Evolutionary conservation across 2,113 vertebrate genomes (phyloP).

Genomic region (Romanogobio albipinnatus): DNA sequence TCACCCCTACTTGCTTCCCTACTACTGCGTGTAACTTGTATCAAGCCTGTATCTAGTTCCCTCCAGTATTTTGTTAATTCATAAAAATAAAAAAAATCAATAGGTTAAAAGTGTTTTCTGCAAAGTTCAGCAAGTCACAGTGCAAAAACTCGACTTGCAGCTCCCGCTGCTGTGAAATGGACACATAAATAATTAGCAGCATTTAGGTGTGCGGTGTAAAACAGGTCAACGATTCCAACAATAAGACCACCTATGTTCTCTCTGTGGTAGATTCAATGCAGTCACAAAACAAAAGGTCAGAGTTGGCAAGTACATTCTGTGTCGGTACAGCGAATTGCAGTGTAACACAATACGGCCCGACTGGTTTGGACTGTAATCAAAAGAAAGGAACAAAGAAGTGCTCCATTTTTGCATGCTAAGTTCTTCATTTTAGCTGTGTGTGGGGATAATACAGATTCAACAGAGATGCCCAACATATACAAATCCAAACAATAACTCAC

Average conservation of each 20-base stretch:
- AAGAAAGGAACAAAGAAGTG: conserved; percentile 13
- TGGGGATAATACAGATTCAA: neutral
- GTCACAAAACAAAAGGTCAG: neutral
- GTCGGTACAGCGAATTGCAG: neutral
- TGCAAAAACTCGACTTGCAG: neutral
- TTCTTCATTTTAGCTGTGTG: conserved; percentile 19
- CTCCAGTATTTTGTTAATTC: neutral
- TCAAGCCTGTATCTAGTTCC: neutral
- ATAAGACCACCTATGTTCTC: conserved; percentile 5
- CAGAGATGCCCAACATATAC: conserved; percentile 6
- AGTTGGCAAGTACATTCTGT: conserved; percentile 14
- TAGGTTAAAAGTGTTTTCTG: neutral
- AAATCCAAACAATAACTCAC: conserved; percentile 6
- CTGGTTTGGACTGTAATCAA: conserved; percentile 29
- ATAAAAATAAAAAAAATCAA: no score
- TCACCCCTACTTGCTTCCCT: no score
- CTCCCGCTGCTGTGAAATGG: neutral
- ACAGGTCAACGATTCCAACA: neutral
- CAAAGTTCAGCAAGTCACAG: neutral
- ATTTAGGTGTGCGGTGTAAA: neutral
- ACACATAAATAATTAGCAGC: neutral
- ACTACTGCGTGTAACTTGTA: no score
- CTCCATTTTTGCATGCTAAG: conserved; percentile 11
- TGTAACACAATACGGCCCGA: neutral
- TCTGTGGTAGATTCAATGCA: neutral